Base-by-base conservation (phyloP, 1,140 invertebrate species). In the Aporrectodea caliginosa region DNA sequence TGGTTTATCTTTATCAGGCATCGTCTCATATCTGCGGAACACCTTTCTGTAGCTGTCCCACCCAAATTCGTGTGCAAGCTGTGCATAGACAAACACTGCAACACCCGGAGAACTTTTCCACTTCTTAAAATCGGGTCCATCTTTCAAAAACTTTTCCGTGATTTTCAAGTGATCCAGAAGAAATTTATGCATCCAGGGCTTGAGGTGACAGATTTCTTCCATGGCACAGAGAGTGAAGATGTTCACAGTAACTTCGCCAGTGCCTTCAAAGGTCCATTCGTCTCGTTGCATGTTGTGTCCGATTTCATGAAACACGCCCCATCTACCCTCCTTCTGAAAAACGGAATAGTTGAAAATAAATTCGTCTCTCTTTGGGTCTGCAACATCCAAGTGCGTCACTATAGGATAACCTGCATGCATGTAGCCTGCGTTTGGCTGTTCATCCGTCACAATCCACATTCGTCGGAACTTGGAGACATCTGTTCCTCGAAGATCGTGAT, bases 351-450 rank as follows among this genome's bases (percentile, higher is more conserved):
- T n/a, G n/a, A n/a, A n/a, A n/a, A n/a, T n/a, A n/a, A n/a, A n/a
- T n/a, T n/a, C n/a, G n/a, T n/a, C n/a, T n/a, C n/a, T n/a, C n/a
- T 78, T 78, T 69, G 75, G 79, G 32, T 82, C 70, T 69, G 82
- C 77, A 22, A 83, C 80, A 69, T 83, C 83, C 14, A 83, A 33
- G 76, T 82, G 80, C 1, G 83, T 83, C 0, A 82, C 82, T 35
- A 84, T 83, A 1, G 83, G 83, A 79, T 83, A 84, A 12, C 83
- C 83, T n/a, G 78, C 75, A 75, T 83, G 83, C 83, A 84, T 84
- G 58, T 84, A 83, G 14, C 82, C 83, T 6, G 0, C 2, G 1
- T 0, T 2, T 34, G 82, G 82, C 74, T 84, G 83, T 29, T 76
- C 76, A 77, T 84, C 83, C 27, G 80, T 73, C 22, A 84, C 82